phyloP scores from a whole-genome alignment of 1,140 invertebrate genomes.

The Pogonus chalceus region DNA sequence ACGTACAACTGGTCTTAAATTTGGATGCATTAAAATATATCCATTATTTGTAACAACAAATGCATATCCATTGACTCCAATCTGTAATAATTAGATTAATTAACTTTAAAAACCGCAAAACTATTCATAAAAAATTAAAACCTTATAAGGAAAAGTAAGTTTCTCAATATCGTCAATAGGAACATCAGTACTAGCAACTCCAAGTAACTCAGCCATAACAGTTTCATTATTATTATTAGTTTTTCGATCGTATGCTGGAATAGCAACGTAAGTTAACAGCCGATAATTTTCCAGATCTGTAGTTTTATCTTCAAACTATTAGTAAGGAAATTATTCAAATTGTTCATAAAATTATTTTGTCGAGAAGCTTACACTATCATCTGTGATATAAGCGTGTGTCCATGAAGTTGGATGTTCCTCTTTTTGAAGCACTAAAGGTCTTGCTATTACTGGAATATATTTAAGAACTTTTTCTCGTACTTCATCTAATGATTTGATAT shows the following conservation, averaged over 20 bases:
- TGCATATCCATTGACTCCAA: conserved; percentile 91
- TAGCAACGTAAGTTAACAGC: conserved; percentile 73
- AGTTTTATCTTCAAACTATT: conserved; percentile 27
- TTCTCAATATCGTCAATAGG: conserved; percentile 80
- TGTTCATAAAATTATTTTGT: conserved; percentile 1
- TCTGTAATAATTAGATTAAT: conserved; percentile 41
- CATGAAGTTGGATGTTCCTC: conserved; percentile 71
- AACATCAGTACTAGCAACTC: conserved; percentile 90
- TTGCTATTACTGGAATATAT: conserved; percentile 82
- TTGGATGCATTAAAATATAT: conserved; percentile 74
- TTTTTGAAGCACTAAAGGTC: conserved; percentile 71
- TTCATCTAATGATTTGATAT: conserved; percentile 87
- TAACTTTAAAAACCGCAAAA: background rate
- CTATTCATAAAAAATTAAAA: conserved; percentile 21
- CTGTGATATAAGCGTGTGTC: conserved; percentile 69
- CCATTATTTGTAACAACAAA: conserved; percentile 96
- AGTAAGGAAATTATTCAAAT: background rate
- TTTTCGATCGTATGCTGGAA: conserved; percentile 72
- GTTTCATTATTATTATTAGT: conserved; percentile 47
- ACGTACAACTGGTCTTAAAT: conserved; percentile 62
- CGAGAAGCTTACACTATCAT: background rate
- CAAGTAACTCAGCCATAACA: conserved; percentile 64
- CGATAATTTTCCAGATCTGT: conserved; percentile 41
- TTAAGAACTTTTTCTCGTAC: conserved; percentile 87
- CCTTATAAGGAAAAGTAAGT: conserved; percentile 72